Conservation (phyloP, 2,113 vertebrate genomes). For the Pelecanus crispus region DNA sequence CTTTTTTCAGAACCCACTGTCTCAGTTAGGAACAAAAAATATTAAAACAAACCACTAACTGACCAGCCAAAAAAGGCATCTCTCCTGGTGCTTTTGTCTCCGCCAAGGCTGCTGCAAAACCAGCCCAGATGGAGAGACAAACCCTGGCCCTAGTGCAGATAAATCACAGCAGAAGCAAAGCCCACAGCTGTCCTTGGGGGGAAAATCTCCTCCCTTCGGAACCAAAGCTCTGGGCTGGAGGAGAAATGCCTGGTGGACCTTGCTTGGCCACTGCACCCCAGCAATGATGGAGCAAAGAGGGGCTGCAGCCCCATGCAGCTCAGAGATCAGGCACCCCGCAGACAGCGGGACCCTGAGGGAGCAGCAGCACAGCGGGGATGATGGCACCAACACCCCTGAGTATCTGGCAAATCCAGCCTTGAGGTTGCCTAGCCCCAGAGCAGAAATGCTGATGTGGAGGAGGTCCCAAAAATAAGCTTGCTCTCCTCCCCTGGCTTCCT, state of each 20-base stretch:
- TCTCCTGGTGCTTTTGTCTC: neutral
- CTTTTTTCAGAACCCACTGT: neutral
- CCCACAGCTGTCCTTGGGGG: neutral
- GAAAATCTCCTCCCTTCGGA: neutral
- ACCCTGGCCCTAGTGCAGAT: neutral
- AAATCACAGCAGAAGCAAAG: neutral
- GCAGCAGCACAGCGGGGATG: neutral
- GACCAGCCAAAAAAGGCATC: neutral
- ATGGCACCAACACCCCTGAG: neutral
- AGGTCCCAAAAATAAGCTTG: neutral
- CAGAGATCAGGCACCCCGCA: accelerated
- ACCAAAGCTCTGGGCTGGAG: neutral
- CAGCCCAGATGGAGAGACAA: neutral
- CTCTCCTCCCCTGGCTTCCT: neutral
- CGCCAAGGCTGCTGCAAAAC: neutral
- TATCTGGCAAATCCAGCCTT: neutral
- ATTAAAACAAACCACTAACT: neutral
- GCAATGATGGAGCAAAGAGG: neutral
- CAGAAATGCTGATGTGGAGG: neutral
- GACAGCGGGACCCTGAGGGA: neutral
- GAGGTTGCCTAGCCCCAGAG: neutral
- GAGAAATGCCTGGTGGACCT: neutral
- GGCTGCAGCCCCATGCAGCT: neutral
- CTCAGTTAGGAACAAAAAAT: neutral
- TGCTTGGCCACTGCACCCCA: neutral